Evolutionary conservation across 2,113 vertebrate species (phyloP).

Genomic region (Athene cunicularia): DNA sequence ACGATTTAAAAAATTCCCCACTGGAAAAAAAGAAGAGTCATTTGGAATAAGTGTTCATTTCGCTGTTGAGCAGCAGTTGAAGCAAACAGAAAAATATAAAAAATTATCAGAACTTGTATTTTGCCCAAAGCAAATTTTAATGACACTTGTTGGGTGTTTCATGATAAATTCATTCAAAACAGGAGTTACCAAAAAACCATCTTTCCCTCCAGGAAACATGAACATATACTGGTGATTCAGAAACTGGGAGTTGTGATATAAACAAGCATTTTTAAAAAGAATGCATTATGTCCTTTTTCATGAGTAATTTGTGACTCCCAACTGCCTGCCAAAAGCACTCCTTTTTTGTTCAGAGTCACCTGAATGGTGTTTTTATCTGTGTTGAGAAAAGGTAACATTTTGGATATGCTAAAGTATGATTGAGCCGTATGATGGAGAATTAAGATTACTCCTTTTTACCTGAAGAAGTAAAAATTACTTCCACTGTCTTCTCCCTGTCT

Average conservation of each 20-base stretch:
- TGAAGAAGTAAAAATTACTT: background rate
- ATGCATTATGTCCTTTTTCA: background rate
- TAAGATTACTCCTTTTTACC: background rate
- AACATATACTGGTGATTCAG: background rate
- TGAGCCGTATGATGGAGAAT: background rate
- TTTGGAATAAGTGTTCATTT: background rate
- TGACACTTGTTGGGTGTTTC: background rate
- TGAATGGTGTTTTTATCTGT: background rate
- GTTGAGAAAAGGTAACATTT: background rate
- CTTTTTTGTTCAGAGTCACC: background rate
- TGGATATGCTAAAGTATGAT: background rate
- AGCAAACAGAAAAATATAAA: background rate
- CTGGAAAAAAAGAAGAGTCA: background rate
- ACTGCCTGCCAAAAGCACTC: background rate
- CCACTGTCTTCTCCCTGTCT: background rate
- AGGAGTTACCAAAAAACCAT: background rate
- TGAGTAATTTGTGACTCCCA: background rate
- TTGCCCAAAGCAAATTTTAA: constrained; percentile 9
- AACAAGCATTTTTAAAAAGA: background rate
- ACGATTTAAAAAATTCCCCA: background rate
- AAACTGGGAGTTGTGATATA: background rate
- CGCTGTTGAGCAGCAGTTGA: background rate
- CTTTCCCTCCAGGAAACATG: background rate
- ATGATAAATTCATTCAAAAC: background rate
- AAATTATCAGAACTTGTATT: background rate